A percentile compares a stretch with the other conserved stretches of the same genome.
Conservation (phyloP, 2,888 invertebrate genomes). For the Drosophila sordidapex region DNA sequence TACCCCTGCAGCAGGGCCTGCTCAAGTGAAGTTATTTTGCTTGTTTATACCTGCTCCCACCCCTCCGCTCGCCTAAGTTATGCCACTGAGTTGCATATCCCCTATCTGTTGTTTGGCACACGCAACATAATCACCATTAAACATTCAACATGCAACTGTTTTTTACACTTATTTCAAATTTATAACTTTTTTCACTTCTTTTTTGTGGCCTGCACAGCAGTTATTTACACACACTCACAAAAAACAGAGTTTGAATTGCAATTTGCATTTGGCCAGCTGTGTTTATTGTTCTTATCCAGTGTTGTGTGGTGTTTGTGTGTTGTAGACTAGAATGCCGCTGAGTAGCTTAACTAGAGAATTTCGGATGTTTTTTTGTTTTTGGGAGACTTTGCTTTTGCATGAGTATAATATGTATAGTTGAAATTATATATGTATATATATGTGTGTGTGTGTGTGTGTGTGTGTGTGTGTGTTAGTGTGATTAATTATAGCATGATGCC, state of each 20-base stretch:
- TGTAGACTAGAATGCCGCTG: constrained; percentile 56
- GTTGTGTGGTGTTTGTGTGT: constrained; percentile 23
- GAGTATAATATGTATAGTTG: constrained; percentile 6
- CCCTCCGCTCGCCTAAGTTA: background rate
- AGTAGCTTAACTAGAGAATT: constrained; percentile 46
- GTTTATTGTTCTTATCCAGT: constrained; percentile 6
- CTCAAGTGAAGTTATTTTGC: constrained; percentile 18
- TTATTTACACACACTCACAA: constrained; percentile 20
- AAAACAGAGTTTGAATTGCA: constrained; percentile 37
- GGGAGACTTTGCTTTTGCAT: constrained; percentile 39
- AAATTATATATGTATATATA: constrained; percentile 9
- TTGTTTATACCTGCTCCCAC: constrained; percentile 27
- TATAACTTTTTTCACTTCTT: constrained; percentile 3
- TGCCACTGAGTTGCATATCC: background rate
- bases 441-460: constrained; percentile 8
- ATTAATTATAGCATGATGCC: constrained; percentile 83
- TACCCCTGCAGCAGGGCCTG: constrained; percentile 13
- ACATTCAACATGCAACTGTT: constrained; percentile 37
- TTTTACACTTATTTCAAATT: constrained; percentile 53
- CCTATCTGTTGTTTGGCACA: constrained; percentile 11
- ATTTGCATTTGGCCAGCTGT: constrained; percentile 64
- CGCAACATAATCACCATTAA: constrained; percentile 18
- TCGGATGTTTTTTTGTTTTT: constrained; percentile 4
- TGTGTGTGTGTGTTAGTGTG: constrained; percentile 19
- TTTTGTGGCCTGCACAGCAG: constrained; percentile 36